These are phyloP conservation scores for Agonopterix subpropinquella DNA, from an alignment of 2,888 invertebrate species.

Conservation along the genomic window DNA sequence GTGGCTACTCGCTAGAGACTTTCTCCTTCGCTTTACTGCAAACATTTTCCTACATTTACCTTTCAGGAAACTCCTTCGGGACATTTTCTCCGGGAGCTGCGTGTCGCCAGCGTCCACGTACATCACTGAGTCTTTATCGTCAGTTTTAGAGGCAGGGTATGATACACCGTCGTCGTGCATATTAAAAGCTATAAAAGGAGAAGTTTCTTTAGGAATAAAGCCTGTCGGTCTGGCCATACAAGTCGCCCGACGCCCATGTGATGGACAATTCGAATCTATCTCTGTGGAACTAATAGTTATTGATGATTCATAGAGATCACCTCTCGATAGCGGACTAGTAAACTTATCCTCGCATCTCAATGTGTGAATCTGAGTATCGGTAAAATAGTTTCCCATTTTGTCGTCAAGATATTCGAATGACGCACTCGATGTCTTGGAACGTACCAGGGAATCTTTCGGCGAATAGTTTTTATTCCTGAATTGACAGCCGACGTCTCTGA, in stretches of 20 bases:
- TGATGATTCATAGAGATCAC: conserved; percentile 27
- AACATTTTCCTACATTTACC: conserved; percentile 44
- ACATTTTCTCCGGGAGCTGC: conserved; percentile 4
- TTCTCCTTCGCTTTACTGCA: conserved; percentile 33
- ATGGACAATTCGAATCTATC: conserved; percentile 34
- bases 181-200: conserved; percentile 28
- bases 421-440: conserved; percentile 36
- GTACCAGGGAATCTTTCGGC: conserved; percentile 26
- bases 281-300: conserved; percentile 35
- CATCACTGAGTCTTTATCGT: background rate
- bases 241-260: conserved; percentile 26
- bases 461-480: conserved; percentile 37
- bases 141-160: conserved; percentile 7
- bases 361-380: conserved; percentile 33
- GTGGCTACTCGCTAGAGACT: conserved; percentile 21
- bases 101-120: background rate
- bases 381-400: conserved; percentile 33
- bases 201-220: conserved; percentile 26
- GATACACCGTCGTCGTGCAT: conserved; percentile 11
- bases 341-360: conserved; percentile 49
- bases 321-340: conserved; percentile 34
- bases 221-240: conserved; percentile 19
- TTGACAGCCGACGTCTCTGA: conserved; percentile 65
- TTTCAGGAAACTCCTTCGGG: conserved; percentile 33
- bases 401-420: conserved; percentile 33